Base-by-base conservation (phyloP, 2,113 vertebrate species). In the Azemiops feae region DNA sequence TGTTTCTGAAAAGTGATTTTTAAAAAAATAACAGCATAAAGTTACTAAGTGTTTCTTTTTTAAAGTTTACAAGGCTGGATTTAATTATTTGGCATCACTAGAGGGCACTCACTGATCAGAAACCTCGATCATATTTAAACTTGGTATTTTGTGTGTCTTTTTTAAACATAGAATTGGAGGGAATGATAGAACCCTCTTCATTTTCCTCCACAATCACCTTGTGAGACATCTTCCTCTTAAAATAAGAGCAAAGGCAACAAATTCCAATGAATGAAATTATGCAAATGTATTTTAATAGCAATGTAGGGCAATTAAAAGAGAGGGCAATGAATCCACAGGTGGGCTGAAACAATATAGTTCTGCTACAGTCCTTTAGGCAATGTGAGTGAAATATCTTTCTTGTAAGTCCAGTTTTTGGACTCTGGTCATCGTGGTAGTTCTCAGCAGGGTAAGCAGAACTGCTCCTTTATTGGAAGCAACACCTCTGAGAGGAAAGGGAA, bases 91-190 rank as follows among this genome's bases (percentile, higher is more conserved):
- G 88, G 43, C 23, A 54, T 60, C 93, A 92, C 91, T 53, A 93
- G 93, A 89, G 93, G 93, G 93, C 93, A 92, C 93, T 60, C 60
- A 23, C 54, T 86, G 91, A 86, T 86, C 69, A 92, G 69, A 60
- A 60, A 86, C 89, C 3, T 47, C 45, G 23, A 30, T 47, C 27
- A 5, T 43, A 57, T 53, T 8, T 88, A 54, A 55, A 27, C 4
- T 81, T n/a, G 74, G 74, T 23, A 57, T 16, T 91, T 39, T 81
- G 23, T 39, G 10, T 54, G 30, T 30, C 54, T 64, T 60, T 60
- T 47, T 43, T 0, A 39, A 43, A 81, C 18, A 81, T 20, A 81
- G 34, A 22, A 81, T 81, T 81, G 34, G 74, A 53, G 27, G 86
- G 47, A 47, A 87, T 30, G n/a, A 22, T 30, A 47, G 47, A 87